Base-by-base conservation (phyloP, 2,888 invertebrate species). In the Leuctra nigra region DNA sequence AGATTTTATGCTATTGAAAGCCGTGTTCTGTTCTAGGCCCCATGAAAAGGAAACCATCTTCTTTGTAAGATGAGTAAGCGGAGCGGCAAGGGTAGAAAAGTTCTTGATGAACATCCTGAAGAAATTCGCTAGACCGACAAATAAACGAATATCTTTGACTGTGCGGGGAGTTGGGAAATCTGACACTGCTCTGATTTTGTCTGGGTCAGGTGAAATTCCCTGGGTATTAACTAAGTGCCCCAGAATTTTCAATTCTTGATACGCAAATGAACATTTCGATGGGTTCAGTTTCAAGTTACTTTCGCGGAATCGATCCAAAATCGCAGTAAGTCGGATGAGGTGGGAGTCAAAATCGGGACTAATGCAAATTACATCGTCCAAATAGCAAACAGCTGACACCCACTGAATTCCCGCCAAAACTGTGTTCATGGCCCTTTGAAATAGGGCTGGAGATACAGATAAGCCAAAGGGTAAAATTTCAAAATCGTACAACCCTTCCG, bases 1-100 rank as follows among this genome's bases (percentile, higher is more conserved):
- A 13, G 7, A 35, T 9, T 55, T 66, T 66, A 20, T 65, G 16
- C 20, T 55, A 25, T 16, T 13, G n/a, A 57, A 57, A 2, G 54
- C 20, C 4, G 2, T 16, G 18, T 54, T 24, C 20, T 54, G 38
- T 3, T 54, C 54, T 7, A 4, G 9, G 13, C 54, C 54, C 56
- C 44, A 57, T 18, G 14, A 6, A 39, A 39, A 54, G 9, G 2
- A 4, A 7, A 23, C 13, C 23, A 22, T 24, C n/a, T 36, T 54
- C 39, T 24, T 54, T 2, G 54, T 41, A 14, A 54, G 36, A 1
- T 20, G 13, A 14, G 24, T 18, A 11, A 54, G 25, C 3, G 54
- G 54, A 7, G 9, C 3, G 4, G 38, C 36, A n/a, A 54, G 39
- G 1, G n/a, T 18, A 13, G 38, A 18, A 16, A 54, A 41, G 14